phyloP scores from a whole-genome alignment of 1,140 invertebrate genomes.

The Zaprionus taronus region DNA sequence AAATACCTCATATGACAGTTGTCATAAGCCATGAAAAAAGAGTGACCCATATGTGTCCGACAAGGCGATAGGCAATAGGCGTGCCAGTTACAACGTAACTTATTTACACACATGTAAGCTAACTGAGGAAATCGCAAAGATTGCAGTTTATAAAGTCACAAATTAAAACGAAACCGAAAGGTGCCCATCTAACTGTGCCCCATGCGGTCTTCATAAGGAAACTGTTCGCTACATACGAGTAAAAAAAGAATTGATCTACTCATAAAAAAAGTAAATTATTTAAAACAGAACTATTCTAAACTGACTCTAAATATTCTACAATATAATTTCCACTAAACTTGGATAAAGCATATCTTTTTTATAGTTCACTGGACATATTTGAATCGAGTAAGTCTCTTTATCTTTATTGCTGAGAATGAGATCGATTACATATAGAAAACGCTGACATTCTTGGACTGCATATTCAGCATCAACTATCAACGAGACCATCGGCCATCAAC shows the following conservation, averaged over 20 bases:
- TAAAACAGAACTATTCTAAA: background rate
- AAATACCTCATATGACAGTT: slow-evolving; percentile 34
- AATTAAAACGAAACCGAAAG: background rate
- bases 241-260: background rate
- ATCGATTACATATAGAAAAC: background rate
- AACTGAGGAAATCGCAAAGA: background rate
- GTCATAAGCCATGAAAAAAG: slow-evolving; percentile 32
- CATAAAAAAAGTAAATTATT: background rate
- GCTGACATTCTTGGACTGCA: background rate
- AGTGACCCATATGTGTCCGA: slow-evolving; percentile 47
- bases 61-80: slow-evolving; percentile 28
- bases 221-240: too few relatives aligned
- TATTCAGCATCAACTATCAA: slow-evolving; percentile 23
- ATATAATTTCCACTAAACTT: background rate
- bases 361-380: background rate
- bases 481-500: background rate
- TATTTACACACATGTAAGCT: slow-evolving; percentile 1
- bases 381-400: background rate
- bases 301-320: background rate
- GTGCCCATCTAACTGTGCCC: background rate
- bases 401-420: background rate
- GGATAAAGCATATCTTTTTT: too few relatives aligned
- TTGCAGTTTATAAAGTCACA: background rate
- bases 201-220: background rate
- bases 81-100: slow-evolving; percentile 27